Evolutionary conservation across 2,888 invertebrate species (phyloP).

Genomic region (Perizoma flavofasciatum): DNA sequence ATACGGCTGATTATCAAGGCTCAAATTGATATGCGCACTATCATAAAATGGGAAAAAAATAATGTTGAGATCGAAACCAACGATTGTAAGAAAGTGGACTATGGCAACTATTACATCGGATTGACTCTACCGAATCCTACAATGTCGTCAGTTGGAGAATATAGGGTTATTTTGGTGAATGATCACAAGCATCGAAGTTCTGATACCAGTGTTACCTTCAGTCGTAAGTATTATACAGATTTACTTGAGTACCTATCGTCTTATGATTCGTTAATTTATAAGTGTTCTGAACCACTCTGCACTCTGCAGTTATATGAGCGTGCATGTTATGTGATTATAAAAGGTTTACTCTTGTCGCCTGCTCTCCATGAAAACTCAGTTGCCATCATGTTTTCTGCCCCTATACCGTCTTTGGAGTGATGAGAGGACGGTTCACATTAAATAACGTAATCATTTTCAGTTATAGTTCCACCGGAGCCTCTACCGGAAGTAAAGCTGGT

Average conservation of each 20-base stretch:
- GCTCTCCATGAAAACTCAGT: too few relatives aligned
- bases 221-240: slow-evolving; percentile 36
- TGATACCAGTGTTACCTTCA: slow-evolving; percentile 36
- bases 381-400: too few relatives aligned
- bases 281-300: too few relatives aligned
- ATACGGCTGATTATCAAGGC: slow-evolving; percentile 42
- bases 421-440: too few relatives aligned
- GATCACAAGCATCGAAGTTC: slow-evolving; percentile 26
- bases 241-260: too few relatives aligned
- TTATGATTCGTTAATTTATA: too few relatives aligned
- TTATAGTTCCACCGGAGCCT: background rate
- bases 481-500: slow-evolving; percentile 27
- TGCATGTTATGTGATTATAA: too few relatives aligned
- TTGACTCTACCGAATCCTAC: slow-evolving; percentile 34
- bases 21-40: slow-evolving; percentile 34
- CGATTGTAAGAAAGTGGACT: slow-evolving; percentile 32
- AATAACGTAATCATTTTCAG: background rate
- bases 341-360: too few relatives aligned
- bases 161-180: slow-evolving; percentile 37
- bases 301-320: too few relatives aligned
- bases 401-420: too few relatives aligned
- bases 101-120: slow-evolving; percentile 42
- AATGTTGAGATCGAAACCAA: slow-evolving; percentile 22
- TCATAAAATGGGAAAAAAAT: slow-evolving; percentile 40
- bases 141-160: slow-evolving; percentile 37